These are phyloP conservation scores for Drosophila tripunctata DNA, from an alignment of 2,888 invertebrate species.

Conservation along the genomic window DNA sequence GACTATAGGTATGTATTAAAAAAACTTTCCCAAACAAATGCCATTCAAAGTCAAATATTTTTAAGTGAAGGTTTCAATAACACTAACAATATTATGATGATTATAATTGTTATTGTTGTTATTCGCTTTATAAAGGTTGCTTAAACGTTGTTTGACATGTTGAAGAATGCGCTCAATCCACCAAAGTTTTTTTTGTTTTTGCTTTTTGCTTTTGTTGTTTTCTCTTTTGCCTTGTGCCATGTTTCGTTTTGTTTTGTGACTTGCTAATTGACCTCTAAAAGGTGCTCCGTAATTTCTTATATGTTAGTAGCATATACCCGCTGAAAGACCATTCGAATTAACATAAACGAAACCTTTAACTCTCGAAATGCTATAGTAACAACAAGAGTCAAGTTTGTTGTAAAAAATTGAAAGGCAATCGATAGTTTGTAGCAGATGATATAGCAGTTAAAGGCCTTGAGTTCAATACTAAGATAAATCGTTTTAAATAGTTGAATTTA, in stretches of 20 bases:
- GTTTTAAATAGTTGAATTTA: not conserved
- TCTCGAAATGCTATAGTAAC: conserved; percentile 13
- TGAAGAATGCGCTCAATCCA: conserved; percentile 44
- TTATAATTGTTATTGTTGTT: conserved; percentile 20
- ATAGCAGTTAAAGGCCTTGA: conserved; percentile 33
- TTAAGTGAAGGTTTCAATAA: conserved; percentile 36
- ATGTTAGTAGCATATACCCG: conserved; percentile 4
- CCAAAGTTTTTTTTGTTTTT: conserved; percentile 14
- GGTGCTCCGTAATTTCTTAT: conserved; percentile 41
- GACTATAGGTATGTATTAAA: conserved; percentile 66
- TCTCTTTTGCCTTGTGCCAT: conserved; percentile 34
- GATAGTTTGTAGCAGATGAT: conserved; percentile 2
- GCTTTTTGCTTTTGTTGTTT: conserved; percentile 1
- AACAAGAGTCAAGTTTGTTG: conserved; percentile 3
- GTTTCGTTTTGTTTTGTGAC: conserved; percentile 44
- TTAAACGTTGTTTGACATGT: conserved; percentile 56
- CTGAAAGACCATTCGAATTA: conserved; percentile 38
- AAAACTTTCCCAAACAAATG: not conserved
- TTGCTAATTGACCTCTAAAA: conserved; percentile 74
- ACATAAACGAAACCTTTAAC: conserved; percentile 49
- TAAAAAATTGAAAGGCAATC: conserved; percentile 26
- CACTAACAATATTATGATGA: conserved; percentile 23
- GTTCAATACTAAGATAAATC: conserved; percentile 12
- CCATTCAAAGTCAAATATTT: not conserved
- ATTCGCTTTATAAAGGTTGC: conserved; percentile 18